Base-by-base conservation (phyloP, 2,797 vertebrate species). In the Orestias chungarensis region DNA sequence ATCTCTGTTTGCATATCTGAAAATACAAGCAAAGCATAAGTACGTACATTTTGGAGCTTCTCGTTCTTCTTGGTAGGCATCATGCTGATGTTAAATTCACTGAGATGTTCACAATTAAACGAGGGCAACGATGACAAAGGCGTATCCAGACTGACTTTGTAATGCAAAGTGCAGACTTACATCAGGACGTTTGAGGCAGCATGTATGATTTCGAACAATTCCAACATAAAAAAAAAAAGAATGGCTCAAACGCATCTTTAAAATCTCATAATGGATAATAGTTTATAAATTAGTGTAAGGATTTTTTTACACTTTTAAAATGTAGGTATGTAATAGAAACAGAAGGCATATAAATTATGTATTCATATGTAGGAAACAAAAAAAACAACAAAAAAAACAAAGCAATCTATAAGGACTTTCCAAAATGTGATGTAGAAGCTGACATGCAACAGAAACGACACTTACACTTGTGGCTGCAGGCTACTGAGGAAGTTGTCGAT, bases 401-500 rank as follows among this genome's bases (percentile, higher is more conserved):
- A 59, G 38, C 23, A 66, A 47, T 7, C 17, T 23, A 23, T 47
- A 23, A 23, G 46, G 46, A 23, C 46, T 47, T 52, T 27, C n/a
- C 25, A 11, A 52, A 27, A 9, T 25, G 20, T 44, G 27, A 27
- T 1, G 3, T 7, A 33, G 17, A 64, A n/a, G 20, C 43, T 38
- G 46, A 43, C 64, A 25, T 17, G 49, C 8, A 50, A 57, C n/a
- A 65, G 9, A 64, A 43, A 42, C 18, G 47, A 8, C 73, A 95
- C 96, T 91, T 89, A 98, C 96, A 83, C 87, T 68, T 80, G 67
- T 42, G 89, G 79, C 85, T 93, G 78, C 68, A 98, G 85, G 64
- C 12, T 80, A 0, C 31, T 2, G 33, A 98, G 94, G 66, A 95
- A 96, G 27, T 33, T 57, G 27, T 95, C 83, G 0, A 84, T 94